Conservation (phyloP, 2,113 vertebrate genomes). For the Gymnorhina tibicen region DNA sequence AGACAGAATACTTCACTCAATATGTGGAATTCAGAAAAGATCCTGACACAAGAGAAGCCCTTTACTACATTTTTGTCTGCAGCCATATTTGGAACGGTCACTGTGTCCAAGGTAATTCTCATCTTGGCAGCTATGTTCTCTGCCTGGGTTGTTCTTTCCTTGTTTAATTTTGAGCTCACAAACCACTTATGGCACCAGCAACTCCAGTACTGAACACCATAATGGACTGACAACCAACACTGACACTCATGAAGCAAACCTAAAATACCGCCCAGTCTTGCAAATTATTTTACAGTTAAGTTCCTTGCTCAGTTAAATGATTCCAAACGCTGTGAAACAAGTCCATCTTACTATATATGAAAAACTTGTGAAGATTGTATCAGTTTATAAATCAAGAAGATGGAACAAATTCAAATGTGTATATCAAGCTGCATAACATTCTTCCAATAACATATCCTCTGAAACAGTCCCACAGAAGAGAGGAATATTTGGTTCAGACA, state of each 20-base stretch:
- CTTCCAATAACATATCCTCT: neutral
- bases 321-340: slow-evolving; percentile 15
- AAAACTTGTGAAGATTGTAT: neutral
- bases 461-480: neutral
- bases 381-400: slow-evolving; percentile 39
- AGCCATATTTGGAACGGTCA: neutral
- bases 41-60: neutral
- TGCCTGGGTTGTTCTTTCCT: neutral
- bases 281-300: neutral
- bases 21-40: neutral
- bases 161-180: neutral
- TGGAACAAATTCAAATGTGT: slow-evolving; percentile 27
- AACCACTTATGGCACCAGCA: neutral
- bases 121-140: neutral
- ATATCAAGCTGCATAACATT: neutral
- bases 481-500: slow-evolving; percentile 25
- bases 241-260: neutral
- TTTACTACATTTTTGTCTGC: neutral
- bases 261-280: neutral
- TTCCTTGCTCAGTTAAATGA: neutral
- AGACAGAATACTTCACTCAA: neutral
- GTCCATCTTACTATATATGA: neutral
- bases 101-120: neutral
- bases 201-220: neutral
- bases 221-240: neutral